Conservation (phyloP, 2,888 invertebrate genomes). For the Eupithecia inturbata region DNA sequence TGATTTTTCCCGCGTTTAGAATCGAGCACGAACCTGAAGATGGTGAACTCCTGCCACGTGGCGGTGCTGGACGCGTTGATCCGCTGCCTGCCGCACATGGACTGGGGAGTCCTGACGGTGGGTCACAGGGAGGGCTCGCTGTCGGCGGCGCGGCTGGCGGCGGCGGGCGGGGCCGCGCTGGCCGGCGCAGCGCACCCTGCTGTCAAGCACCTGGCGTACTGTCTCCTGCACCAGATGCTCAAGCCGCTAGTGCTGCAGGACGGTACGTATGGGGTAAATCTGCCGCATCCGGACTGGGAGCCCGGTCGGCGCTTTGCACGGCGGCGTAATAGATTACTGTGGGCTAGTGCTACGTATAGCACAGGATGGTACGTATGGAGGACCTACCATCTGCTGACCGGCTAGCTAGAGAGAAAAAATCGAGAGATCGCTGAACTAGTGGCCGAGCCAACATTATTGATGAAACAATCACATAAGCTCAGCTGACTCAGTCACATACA, state of each 20-base stretch:
- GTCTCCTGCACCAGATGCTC: constrained; percentile 49
- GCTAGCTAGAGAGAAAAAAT: no score
- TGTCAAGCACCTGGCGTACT: constrained; percentile 55
- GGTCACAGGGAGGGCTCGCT: constrained; percentile 27
- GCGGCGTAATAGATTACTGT: not conserved
- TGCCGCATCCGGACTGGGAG: not conserved
- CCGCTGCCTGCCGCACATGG: constrained; percentile 28
- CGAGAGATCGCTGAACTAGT: no score
- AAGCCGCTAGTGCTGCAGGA: constrained; percentile 57
- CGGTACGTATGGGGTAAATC: constrained; percentile 49
- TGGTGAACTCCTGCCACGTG: constrained; percentile 5
- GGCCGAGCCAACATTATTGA: no score
- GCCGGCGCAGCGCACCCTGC: constrained; percentile 45
- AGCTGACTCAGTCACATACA: no score
- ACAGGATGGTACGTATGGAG: no score
- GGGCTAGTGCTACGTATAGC: not conserved
- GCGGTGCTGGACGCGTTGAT: constrained; percentile 38
- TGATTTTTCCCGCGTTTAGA: not conserved
- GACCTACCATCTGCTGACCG: no score
- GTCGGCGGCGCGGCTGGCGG: constrained; percentile 28
- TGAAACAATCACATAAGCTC: no score
- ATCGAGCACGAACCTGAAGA: not conserved
- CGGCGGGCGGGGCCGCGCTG: constrained; percentile 38
- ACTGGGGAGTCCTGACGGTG: constrained; percentile 32
- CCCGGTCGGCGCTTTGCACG: no score